Percentiles rank a stretch among this genome's conserved stretches.
These are phyloP conservation scores for Ariopsis seemanni DNA, from an alignment of 2,113 vertebrate species.

Conservation along the genomic window DNA sequence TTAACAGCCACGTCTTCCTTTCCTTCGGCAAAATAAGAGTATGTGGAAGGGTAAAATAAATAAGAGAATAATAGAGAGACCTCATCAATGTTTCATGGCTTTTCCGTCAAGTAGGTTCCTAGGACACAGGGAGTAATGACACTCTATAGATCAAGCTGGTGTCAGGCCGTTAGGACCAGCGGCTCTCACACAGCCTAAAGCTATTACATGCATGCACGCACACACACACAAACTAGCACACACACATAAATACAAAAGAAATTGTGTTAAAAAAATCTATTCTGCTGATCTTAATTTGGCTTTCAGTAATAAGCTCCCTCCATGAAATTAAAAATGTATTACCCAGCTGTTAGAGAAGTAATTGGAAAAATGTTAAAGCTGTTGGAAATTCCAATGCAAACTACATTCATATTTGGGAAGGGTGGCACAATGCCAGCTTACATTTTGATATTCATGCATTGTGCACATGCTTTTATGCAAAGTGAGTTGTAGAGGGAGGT, in stretches of 20 bases:
- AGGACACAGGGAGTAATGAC: constrained; percentile 72
- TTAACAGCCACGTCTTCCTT: constrained; percentile 71
- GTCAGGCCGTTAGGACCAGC: constrained; percentile 79
- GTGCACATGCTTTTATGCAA: constrained; percentile 16
- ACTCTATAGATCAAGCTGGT: constrained; percentile 85
- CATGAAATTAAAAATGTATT: constrained; percentile 42
- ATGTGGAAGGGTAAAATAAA: constrained; percentile 59
- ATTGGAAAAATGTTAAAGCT: constrained; percentile 35
- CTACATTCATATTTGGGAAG: neutral
- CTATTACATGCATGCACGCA: constrained; percentile 25
- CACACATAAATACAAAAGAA: constrained; percentile 7
- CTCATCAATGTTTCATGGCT: constrained; percentile 89
- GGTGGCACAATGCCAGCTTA: constrained; percentile 15
- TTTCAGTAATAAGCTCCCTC: constrained; percentile 34
- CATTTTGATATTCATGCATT: constrained; percentile 8
- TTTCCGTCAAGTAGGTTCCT: constrained; percentile 79
- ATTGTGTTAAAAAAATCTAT: constrained; percentile 25
- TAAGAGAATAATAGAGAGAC: constrained; percentile 75
- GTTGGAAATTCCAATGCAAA: constrained; percentile 20
- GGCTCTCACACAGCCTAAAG: constrained; percentile 60
- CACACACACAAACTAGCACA: constrained; percentile 7
- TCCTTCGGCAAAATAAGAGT: constrained; percentile 54
- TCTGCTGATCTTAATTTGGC: constrained; percentile 28
- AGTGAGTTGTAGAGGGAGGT: neutral
- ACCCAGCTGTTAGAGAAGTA: constrained; percentile 30